These are phyloP conservation scores for Varanus salvator DNA, from an alignment of 2,113 vertebrate genomes.

Conservation along the genomic window DNA sequence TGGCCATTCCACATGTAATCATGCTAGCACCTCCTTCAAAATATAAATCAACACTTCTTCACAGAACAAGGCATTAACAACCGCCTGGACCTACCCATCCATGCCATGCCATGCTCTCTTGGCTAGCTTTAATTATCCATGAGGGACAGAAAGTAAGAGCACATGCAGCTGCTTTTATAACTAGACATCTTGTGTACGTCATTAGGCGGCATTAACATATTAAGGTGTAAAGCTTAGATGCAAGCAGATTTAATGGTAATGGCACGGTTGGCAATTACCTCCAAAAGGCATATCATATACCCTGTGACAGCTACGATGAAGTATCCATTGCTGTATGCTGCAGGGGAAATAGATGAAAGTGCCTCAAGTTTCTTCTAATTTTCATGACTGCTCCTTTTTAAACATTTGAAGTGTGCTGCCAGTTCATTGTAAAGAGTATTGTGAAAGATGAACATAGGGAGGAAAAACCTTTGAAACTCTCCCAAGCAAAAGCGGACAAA, in stretches of 20 bases:
- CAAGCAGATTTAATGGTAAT: conserved; percentile 38
- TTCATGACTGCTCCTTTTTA: conserved; percentile 39
- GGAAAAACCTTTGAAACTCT: conserved; percentile 42
- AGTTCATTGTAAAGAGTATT: conserved; percentile 53
- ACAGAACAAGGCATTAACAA: too few species aligned
- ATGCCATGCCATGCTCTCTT: too few species aligned
- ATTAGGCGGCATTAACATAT: background rate
- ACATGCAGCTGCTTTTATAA: too few species aligned
- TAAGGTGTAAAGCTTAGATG: conserved; percentile 16
- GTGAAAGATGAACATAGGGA: conserved; percentile 51
- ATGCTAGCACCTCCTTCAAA: too few species aligned
- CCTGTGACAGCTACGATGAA: conserved; percentile 49
- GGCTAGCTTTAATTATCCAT: too few species aligned
- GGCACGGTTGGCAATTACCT: conserved; percentile 49
- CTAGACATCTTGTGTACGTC: too few species aligned
- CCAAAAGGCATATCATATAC: conserved; percentile 50
- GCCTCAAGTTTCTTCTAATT: conserved; percentile 33
- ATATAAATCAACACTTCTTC: too few species aligned
- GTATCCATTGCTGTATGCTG: conserved; percentile 35
- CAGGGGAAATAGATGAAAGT: conserved; percentile 62
- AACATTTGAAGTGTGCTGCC: conserved; percentile 47
- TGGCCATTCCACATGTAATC: too few species aligned
- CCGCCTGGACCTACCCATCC: too few species aligned
- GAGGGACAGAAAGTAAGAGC: too few species aligned
- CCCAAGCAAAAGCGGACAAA: conserved; percentile 20